These are phyloP conservation scores for Noctua pronuba DNA, from an alignment of 2,888 invertebrate genomes.

Conservation along the genomic window DNA sequence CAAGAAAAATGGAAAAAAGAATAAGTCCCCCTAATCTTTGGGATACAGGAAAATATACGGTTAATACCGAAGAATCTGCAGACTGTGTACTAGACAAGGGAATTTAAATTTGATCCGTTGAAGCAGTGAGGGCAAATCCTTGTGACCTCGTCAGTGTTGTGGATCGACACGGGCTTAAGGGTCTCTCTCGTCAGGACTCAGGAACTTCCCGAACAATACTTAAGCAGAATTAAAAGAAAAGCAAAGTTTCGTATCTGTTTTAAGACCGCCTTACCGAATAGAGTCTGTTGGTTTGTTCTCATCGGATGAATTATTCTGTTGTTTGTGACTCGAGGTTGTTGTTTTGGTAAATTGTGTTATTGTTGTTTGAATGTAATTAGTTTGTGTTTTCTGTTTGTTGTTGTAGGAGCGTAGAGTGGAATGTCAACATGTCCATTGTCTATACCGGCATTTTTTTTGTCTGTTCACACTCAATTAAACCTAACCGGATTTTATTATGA, in stretches of 20 bases:
- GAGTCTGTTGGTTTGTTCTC: conserved; percentile 65
- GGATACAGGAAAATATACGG: conserved; percentile 48
- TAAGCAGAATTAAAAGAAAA: conserved; percentile 74
- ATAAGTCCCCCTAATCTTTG: conserved; percentile 49
- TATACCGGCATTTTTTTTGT: background rate
- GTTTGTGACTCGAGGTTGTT: conserved; percentile 53
- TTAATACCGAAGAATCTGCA: conserved; percentile 46
- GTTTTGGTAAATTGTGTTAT: conserved; percentile 51
- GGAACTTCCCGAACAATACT: conserved; percentile 73
- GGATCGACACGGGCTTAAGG: conserved; percentile 72
- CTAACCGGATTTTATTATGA: background rate
- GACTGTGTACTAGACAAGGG: conserved; percentile 59
- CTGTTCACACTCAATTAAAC: background rate
- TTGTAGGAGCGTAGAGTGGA: background rate
- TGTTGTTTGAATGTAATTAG: conserved; percentile 37
- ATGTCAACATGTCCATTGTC: background rate
- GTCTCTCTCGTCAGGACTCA: conserved; percentile 64
- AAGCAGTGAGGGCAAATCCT: conserved; percentile 58
- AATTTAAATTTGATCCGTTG: conserved; percentile 65
- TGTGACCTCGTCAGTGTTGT: conserved; percentile 64
- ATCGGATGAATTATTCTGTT: conserved; percentile 66
- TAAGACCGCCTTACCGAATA: conserved; percentile 63
- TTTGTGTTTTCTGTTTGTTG: conserved; percentile 25
- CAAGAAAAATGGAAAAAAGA: conserved; percentile 17
- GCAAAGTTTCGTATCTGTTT: conserved; percentile 71